These are phyloP conservation scores for Tigriopus japonicus DNA, from an alignment of 1,140 invertebrate species.

Conservation along the genomic window DNA sequence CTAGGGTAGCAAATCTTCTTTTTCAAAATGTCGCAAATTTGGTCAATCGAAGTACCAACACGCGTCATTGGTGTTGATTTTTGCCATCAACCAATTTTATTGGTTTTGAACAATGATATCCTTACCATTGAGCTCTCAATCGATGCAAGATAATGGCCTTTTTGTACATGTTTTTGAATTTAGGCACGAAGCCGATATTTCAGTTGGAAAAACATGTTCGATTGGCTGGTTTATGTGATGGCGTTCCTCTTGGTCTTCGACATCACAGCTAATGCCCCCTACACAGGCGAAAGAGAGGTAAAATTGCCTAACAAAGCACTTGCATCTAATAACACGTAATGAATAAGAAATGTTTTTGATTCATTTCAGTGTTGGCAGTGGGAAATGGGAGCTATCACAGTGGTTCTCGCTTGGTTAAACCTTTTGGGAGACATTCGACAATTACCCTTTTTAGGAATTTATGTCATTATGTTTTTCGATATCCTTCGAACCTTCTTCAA, in stretches of 20 bases:
- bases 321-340: too few relatives aligned
- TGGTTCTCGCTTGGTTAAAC: conserved; percentile 33
- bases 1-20: too few relatives aligned
- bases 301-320: not conserved
- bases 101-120: too few relatives aligned
- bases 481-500: conserved; percentile 31
- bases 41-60: too few relatives aligned
- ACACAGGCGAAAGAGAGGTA: conserved; percentile 6
- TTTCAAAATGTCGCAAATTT: too few relatives aligned
- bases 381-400: conserved; percentile 27
- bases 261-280: conserved; percentile 18
- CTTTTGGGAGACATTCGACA: conserved; percentile 30
- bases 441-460: conserved; percentile 33
- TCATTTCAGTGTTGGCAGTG: conserved; percentile 31
- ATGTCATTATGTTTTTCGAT: conserved; percentile 37
- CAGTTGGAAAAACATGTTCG: conserved; percentile 29
- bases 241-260: conserved; percentile 29
- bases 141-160: too few relatives aligned
- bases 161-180: not conserved
- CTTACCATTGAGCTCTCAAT: too few relatives aligned
- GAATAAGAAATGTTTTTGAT: too few relatives aligned
- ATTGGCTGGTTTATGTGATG: conserved; percentile 29
- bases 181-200: conserved; percentile 26
- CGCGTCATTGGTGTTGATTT: too few relatives aligned
- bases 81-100: too few relatives aligned